Base-by-base conservation (phyloP, 1,140 invertebrate species). In the Nymphalis io region DNA sequence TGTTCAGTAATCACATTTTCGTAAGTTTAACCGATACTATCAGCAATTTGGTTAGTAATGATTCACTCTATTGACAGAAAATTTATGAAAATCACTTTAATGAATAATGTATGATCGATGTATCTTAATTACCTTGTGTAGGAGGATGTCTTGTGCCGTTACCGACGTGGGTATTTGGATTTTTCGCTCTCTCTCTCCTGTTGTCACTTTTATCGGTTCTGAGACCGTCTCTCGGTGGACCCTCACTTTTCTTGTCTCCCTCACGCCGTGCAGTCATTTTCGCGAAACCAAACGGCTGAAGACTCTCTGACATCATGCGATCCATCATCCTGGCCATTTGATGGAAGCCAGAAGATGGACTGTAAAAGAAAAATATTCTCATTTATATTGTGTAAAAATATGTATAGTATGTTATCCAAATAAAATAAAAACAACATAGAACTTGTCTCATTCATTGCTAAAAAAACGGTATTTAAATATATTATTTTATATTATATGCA, bases 291-390 rank as follows among this genome's bases (percentile, higher is more conserved):
- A 94, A 94, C 40, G 94, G 93, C 67, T 93, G 93, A 75, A 94
- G 84, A 70, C 94, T 92, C 76, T 95, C 94, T 55, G 94, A 80
- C 82, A 95, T 94, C 74, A 95, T 92, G 2, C 94, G 93, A 77
- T 95, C 94, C 94, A 95, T 95, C 94, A 95, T 95, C 8, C 94
- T 85, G 51, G 94, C 94, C 93, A 95, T 94, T 73, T 94, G 94
- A 66, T 94, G 93, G 57, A 95, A 93, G 12, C 92, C 90, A 46
- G 92, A 92, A 63, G 91, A 90, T 70, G 91, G 92, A 61, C 93
- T 91, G 74, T 38, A 10, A 66, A 68, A 53, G 61, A 51, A 60
- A 21, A 61, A 40, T 13, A 58, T 44, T 5, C 6, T 3, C 3
- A 59, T 27, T 23, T 18, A 64, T 23, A 16, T 20, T 51, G 6